Percentiles rank a stretch among this genome's conserved stretches.
Evolutionary conservation across 2,888 invertebrate species (phyloP).

Genomic region (Eupithecia tripunctaria): DNA sequence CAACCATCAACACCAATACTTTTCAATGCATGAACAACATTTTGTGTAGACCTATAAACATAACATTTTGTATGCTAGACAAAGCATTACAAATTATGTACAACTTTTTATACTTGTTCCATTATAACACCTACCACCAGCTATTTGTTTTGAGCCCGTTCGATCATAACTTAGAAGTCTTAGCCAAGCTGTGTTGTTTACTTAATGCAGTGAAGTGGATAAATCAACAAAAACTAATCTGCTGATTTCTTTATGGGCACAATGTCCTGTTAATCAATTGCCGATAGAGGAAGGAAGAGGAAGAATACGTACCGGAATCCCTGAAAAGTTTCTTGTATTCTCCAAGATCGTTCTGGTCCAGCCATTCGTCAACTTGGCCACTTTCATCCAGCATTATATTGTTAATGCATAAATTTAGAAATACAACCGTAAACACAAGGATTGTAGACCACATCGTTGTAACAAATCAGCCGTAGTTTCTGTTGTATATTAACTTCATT

Average conservation of each 20-base stretch:
- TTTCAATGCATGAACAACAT: too few species aligned
- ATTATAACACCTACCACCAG: not conserved
- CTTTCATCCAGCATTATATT: constrained; percentile 80
- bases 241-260: not conserved
- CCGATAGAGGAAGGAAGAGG: not conserved
- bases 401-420: constrained; percentile 69
- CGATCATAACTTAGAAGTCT: not conserved
- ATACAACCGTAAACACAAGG: constrained; percentile 68
- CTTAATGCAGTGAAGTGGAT: too few species aligned
- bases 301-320: constrained; percentile 87
- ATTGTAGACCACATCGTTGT: too few species aligned
- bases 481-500: constrained; percentile 55
- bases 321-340: constrained; percentile 88
- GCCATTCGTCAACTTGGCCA: constrained; percentile 89
- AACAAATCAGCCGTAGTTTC: constrained; percentile 65
- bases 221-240: too few species aligned
- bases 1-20: too few species aligned
- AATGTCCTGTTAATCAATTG: not conserved
- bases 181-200: too few species aligned
- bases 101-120: too few species aligned
- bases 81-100: too few species aligned
- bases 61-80: too few species aligned
- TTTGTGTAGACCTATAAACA: too few species aligned
- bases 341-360: constrained; percentile 89
- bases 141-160: not conserved